Conservation (phyloP, 2,797 vertebrate genomes). For the Enteromius thamalakanensis region DNA sequence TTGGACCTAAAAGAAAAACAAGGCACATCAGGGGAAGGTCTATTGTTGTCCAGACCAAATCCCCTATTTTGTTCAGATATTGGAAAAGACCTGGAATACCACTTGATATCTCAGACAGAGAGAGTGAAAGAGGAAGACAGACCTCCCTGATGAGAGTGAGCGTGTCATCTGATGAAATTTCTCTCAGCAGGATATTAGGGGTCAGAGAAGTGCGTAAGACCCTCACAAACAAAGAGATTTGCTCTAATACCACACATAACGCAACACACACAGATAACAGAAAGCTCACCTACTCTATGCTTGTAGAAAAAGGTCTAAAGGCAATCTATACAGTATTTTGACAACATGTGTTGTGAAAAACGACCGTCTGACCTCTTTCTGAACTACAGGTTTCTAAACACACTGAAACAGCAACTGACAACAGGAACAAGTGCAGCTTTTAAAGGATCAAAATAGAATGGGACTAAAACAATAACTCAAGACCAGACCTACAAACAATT, state of each 20-base stretch:
- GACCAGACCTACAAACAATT: not conserved
- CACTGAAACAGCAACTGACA: slow-evolving; percentile 17
- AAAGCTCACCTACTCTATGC: slow-evolving; percentile 60
- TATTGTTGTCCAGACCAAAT: slow-evolving; percentile 46
- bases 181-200: slow-evolving; percentile 74
- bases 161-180: slow-evolving; percentile 81
- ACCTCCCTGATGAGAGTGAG: slow-evolving; percentile 58
- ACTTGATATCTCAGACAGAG: slow-evolving; percentile 40
- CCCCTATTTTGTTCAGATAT: slow-evolving; percentile 48
- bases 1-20: not conserved
- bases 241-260: slow-evolving; percentile 44
- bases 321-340: slow-evolving; percentile 49
- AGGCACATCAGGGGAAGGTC: not conserved
- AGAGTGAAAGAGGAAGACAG: slow-evolving; percentile 30
- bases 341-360: slow-evolving; percentile 58
- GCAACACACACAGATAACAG: slow-evolving; percentile 29
- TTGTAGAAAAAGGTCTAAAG: slow-evolving; percentile 68
- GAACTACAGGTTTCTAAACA: slow-evolving; percentile 22
- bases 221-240: slow-evolving; percentile 28
- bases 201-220: slow-evolving; percentile 69
- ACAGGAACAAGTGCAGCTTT: slow-evolving; percentile 31
- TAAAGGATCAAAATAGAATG: not conserved
- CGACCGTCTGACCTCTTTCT: slow-evolving; percentile 38
- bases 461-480: slow-evolving; percentile 30
- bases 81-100: slow-evolving; percentile 35